Evolutionary conservation across 2,113 vertebrate genomes (phyloP).

Genomic region (Notothenia coriiceps): DNA sequence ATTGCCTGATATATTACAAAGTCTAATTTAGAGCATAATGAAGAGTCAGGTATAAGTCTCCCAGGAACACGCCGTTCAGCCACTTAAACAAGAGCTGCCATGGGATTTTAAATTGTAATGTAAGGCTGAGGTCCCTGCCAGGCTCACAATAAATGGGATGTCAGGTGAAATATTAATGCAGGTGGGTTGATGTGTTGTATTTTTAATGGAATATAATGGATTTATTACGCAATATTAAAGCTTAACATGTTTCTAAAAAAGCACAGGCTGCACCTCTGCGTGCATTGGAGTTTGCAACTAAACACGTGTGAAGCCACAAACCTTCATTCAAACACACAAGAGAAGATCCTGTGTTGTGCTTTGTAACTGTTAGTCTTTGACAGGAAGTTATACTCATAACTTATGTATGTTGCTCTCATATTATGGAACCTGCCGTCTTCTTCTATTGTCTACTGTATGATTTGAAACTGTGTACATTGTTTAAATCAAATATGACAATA

Average conservation of each 20-base stretch:
- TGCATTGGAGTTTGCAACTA: neutral
- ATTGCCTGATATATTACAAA: conserved; percentile 48
- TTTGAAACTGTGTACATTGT: neutral
- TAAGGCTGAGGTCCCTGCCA: conserved; percentile 36
- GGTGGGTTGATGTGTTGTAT: conserved; percentile 63
- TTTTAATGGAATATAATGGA: conserved; percentile 69
- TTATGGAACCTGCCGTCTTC: conserved; percentile 36
- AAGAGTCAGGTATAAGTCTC: conserved; percentile 26
- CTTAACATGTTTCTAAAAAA: conserved; percentile 21
- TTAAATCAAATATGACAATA: neutral
- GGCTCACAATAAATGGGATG: conserved; percentile 68
- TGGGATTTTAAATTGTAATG: conserved; percentile 55
- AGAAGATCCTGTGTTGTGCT: neutral
- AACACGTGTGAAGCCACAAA: neutral
- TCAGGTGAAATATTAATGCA: conserved; percentile 76
- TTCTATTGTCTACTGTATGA: neutral
- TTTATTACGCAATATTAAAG: conserved; percentile 61
- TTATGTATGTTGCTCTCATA: conserved; percentile 63
- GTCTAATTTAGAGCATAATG: conserved; percentile 41
- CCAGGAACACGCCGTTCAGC: conserved; percentile 20
- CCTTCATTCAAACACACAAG: neutral
- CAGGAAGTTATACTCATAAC: conserved; percentile 34
- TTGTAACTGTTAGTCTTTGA: conserved; percentile 38
- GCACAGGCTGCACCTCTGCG: conserved; percentile 1
- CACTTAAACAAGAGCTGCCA: conserved; percentile 40